Conservation (phyloP, 2,113 vertebrate genomes). For the Pardalotus punctatus region DNA sequence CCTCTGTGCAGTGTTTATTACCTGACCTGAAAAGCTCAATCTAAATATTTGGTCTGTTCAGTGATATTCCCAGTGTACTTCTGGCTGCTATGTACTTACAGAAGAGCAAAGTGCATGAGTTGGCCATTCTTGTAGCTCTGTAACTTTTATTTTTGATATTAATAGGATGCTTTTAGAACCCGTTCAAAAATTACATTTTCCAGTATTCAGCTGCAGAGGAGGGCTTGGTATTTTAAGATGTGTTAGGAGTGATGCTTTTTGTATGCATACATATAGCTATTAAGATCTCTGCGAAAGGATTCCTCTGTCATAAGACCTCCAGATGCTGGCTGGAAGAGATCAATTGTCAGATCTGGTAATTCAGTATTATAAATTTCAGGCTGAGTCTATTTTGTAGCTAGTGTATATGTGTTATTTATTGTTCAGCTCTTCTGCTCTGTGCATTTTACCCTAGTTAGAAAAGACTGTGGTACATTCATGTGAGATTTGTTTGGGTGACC, state of each 20-base stretch:
- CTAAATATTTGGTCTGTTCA: background rate
- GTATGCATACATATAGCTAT: background rate
- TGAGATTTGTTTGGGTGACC: background rate
- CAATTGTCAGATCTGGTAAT: background rate
- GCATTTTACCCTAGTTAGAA: background rate
- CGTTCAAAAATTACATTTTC: background rate
- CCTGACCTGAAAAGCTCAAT: background rate
- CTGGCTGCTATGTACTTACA: background rate
- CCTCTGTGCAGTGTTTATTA: background rate
- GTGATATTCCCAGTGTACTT: background rate
- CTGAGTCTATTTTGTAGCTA: background rate
- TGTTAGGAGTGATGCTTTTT: background rate
- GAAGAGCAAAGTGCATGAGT: background rate
- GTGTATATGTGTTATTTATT: background rate
- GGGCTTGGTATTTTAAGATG: background rate
- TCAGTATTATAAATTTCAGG: background rate
- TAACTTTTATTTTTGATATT: background rate
- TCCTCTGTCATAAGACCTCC: background rate
- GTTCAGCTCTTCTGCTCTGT: background rate
- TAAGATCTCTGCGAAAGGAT: background rate
- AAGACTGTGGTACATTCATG: background rate
- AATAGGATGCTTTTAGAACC: background rate
- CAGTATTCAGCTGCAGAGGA: conserved; percentile 20
- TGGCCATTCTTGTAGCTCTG: background rate
- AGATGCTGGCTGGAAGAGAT: background rate